Evolutionary conservation across 2,888 invertebrate species (phyloP).

Genomic region (Leptarthrus brevirostris): DNA sequence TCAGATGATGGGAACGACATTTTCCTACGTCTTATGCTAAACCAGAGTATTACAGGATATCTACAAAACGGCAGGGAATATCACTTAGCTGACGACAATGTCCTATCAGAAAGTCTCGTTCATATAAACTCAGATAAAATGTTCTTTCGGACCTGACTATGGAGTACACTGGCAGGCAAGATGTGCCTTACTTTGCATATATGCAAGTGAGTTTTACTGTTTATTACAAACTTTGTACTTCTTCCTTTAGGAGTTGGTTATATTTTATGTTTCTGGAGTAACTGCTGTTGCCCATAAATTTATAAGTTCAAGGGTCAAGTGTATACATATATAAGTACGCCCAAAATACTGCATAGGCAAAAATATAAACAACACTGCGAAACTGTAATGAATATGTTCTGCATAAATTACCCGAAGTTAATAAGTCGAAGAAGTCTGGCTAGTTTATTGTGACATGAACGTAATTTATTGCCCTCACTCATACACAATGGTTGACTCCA

Average conservation of each 20-base stretch:
- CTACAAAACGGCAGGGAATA: neutral
- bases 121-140: neutral
- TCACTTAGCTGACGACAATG: neutral
- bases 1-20: neutral
- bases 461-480: no score
- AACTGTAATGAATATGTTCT: no score
- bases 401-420: no score
- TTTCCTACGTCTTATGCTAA: neutral
- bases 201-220: slow-evolving; percentile 28
- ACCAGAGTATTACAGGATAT: neutral
- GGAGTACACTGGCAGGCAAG: neutral
- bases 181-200: slow-evolving; percentile 19
- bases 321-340: no score
- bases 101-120: neutral
- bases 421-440: no score
- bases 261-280: slow-evolving; percentile 7
- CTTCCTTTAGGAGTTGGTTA: neutral
- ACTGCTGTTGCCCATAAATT: slow-evolving; percentile 3
- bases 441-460: no score
- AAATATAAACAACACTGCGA: no score
- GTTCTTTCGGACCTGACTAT: neutral
- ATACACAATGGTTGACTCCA: no score
- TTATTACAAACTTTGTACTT: neutral
- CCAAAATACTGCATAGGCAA: no score
- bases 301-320: neutral